A percentile compares a stretch with the other conserved stretches of the same genome.
Evolutionary conservation across 1,140 invertebrate genomes (phyloP).

Genomic region (Drosophila lacteicornis): DNA sequence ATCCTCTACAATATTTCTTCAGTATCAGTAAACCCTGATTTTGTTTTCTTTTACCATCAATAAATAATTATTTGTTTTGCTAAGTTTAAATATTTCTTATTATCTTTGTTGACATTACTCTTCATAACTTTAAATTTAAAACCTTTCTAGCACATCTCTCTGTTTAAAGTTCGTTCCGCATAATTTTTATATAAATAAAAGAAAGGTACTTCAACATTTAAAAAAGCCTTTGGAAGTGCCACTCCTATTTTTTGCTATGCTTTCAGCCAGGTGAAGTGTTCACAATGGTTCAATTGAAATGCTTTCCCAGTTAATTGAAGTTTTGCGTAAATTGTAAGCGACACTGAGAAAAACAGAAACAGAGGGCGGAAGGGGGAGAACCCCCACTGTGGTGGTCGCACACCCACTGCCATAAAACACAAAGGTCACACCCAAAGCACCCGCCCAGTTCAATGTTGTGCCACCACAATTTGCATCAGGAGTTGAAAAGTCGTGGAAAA

Average conservation of each 20-base stretch:
- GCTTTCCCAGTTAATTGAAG: slow-evolving; percentile 34
- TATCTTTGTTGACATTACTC: neutral
- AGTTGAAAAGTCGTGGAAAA: slow-evolving; percentile 66
- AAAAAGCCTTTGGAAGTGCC: slow-evolving; percentile 6
- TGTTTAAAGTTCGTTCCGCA: neutral
- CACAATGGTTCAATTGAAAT: slow-evolving; percentile 28
- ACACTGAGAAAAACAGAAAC: neutral
- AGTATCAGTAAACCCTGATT: too few relatives aligned
- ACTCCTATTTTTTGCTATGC: neutral
- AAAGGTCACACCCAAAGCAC: slow-evolving; percentile 40
- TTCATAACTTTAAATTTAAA: neutral
- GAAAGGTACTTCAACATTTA: slow-evolving; percentile 15
- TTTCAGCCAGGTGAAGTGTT: slow-evolving; percentile 13
- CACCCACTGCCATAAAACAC: slow-evolving; percentile 26
- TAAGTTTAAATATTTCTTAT: neutral
- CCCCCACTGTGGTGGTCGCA: slow-evolving; percentile 9
- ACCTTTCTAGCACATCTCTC: neutral
- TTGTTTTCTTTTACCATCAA: too few relatives aligned
- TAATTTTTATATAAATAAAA: slow-evolving; percentile 8
- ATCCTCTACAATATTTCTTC: neutral
- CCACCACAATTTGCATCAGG: slow-evolving; percentile 54
- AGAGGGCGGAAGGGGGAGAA: neutral
- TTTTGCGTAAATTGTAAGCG: slow-evolving; percentile 3
- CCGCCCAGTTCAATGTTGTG: slow-evolving; percentile 30
- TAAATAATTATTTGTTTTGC: neutral